These are phyloP conservation scores for Drosophila setifemur DNA, from an alignment of 1,140 invertebrate species.

Conservation along the genomic window DNA sequence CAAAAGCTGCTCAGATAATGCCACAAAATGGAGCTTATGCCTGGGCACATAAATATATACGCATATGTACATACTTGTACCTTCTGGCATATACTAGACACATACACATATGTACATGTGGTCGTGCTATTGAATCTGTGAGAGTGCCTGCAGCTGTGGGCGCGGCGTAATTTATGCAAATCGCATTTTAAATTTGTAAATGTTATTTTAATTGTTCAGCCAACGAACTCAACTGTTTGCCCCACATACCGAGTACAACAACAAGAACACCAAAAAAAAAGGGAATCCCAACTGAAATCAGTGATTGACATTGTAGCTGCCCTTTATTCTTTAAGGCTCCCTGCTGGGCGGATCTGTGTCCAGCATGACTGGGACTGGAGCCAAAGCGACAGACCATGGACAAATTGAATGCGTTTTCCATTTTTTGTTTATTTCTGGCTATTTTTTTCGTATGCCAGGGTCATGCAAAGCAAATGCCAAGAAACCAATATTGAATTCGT, in stretches of 20 bases:
- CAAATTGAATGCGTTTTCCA: slow-evolving; percentile 57
- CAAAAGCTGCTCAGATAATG: slow-evolving; percentile 58
- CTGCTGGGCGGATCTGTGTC: slow-evolving; percentile 4
- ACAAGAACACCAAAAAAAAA: no score
- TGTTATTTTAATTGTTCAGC: slow-evolving; percentile 66
- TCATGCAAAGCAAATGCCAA: slow-evolving; percentile 41
- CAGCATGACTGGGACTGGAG: slow-evolving; percentile 16
- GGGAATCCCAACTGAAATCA: slow-evolving; percentile 13
- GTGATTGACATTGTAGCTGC: slow-evolving; percentile 21
- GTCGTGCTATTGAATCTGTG: no score
- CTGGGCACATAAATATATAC: slow-evolving; percentile 19
- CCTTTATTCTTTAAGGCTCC: slow-evolving; percentile 6
- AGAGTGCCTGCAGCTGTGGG: slow-evolving; percentile 22
- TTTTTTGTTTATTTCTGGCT: slow-evolving; percentile 2
- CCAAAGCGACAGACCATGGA: slow-evolving; percentile 33
- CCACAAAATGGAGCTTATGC: slow-evolving; percentile 52
- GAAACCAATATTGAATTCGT: slow-evolving; percentile 43
- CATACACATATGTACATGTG: slow-evolving; percentile 6
- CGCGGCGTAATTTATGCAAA: slow-evolving; percentile 53
- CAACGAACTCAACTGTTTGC: slow-evolving; percentile 5
- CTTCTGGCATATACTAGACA: not conserved
- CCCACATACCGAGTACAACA: slow-evolving; percentile 1
- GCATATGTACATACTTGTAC: not conserved
- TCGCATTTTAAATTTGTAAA: slow-evolving; percentile 60
- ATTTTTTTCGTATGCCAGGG: not conserved